Evolutionary conservation across 1,140 invertebrate species (phyloP).

Genomic region (Cheumatopsyche charites): DNA sequence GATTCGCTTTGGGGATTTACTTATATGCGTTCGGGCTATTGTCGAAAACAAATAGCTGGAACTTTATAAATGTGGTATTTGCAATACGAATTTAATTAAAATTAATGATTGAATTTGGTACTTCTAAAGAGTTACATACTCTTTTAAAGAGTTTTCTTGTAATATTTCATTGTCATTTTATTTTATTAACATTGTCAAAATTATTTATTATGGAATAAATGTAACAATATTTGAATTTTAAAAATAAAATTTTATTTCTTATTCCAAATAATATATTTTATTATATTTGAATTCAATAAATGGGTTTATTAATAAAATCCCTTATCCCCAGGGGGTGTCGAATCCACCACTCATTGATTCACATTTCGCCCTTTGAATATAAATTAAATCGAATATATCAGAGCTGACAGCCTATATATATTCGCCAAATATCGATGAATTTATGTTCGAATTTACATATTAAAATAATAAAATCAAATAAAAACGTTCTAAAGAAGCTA

Average conservation of each 20-base stretch:
- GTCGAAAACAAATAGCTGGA: slow-evolving; percentile 25
- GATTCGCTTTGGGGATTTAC: slow-evolving; percentile 18
- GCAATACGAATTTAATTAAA: too few species aligned
- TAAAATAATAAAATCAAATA: too few species aligned
- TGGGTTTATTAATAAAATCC: slow-evolving; percentile 26
- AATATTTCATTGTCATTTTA: too few species aligned
- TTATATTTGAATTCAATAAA: slow-evolving; percentile 20
- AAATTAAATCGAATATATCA: slow-evolving; percentile 44
- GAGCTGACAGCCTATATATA: slow-evolving; percentile 10
- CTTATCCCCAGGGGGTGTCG: slow-evolving; percentile 33
- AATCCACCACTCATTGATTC: slow-evolving; percentile 41
- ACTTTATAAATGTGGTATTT: slow-evolving; percentile 28
- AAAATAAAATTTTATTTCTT: too few species aligned
- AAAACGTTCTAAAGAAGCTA: too few species aligned
- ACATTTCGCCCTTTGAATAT: slow-evolving; percentile 44
- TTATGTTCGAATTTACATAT: background rate
- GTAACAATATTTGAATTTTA: too few species aligned
- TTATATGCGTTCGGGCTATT: slow-evolving; percentile 22
- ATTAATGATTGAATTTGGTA: too few species aligned
- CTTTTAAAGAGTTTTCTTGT: too few species aligned
- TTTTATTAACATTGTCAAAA: too few species aligned
- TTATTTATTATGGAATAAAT: too few species aligned
- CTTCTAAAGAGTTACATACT: too few species aligned
- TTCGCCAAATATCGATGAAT: background rate
- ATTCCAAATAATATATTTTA: too few species aligned